Percentiles rank a stretch among this genome's conserved stretches.
Evolutionary conservation across 2,888 invertebrate species (phyloP).

Genomic region (Pammene fasciana): DNA sequence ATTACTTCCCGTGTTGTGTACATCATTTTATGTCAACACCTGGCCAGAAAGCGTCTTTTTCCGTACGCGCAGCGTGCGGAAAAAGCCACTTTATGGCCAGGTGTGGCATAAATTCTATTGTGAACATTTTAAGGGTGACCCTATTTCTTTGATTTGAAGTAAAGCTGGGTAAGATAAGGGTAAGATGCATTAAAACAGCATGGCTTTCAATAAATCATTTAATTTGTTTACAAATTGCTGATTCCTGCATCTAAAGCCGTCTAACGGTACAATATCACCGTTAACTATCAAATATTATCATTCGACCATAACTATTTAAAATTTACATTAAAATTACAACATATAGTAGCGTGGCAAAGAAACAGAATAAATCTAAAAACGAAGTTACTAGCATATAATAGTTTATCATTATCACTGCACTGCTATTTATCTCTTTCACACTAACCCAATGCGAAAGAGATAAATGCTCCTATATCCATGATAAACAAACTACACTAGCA

Average conservation of each 20-base stretch:
- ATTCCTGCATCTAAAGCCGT: constrained; percentile 59
- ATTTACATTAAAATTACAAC: constrained; percentile 38
- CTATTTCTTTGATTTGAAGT: too few relatives aligned
- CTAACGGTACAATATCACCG: constrained; percentile 48
- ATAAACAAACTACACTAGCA: constrained; percentile 42
- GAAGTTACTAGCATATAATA: constrained; percentile 10
- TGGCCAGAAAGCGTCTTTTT: too few relatives aligned
- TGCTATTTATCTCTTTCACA: constrained; percentile 42
- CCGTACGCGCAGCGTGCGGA: too few relatives aligned
- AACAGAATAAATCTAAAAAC: constrained; percentile 23
- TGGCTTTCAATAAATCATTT: constrained; percentile 56
- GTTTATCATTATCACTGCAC: constrained; percentile 38
- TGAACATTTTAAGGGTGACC: too few relatives aligned
- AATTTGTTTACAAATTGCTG: constrained; percentile 70
- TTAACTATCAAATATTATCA: constrained; percentile 37
- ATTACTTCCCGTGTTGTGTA: too few relatives aligned
- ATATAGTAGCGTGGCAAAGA: constrained; percentile 25
- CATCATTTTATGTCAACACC: too few relatives aligned
- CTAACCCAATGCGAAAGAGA: constrained; percentile 14
- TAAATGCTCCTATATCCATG: neutral
- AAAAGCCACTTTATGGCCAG: too few relatives aligned
- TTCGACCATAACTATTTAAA: constrained; percentile 38
- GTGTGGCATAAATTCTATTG: too few relatives aligned
- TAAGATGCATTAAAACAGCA: constrained; percentile 40
- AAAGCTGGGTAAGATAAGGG: too few relatives aligned